phyloP scores from a whole-genome alignment of 2,113 vertebrate species.

The Tragelaphus strepsiceros region DNA sequence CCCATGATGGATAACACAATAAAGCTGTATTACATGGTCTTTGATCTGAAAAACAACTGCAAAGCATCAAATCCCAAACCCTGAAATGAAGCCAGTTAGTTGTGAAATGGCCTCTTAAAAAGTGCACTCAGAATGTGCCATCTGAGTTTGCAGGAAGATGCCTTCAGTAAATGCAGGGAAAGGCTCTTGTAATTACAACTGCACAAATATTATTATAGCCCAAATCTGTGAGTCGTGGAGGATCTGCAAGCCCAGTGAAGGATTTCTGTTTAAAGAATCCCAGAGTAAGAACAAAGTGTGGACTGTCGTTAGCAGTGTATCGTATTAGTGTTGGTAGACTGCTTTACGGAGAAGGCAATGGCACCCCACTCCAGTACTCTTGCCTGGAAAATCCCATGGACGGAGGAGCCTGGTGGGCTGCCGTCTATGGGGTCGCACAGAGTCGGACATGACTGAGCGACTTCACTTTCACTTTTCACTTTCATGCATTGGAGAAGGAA shows the following conservation, averaged over 20 bases:
- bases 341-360: neutral
- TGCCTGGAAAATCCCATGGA: too few relatives aligned
- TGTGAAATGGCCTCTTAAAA: slow-evolving; percentile 54
- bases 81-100: slow-evolving; percentile 31
- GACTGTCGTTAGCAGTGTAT: neutral
- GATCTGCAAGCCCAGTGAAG: slow-evolving; percentile 29
- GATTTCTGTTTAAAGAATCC: slow-evolving; percentile 35
- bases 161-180: neutral
- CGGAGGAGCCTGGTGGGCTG: too few relatives aligned
- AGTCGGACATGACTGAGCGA: too few relatives aligned
- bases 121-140: neutral
- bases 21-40: neutral
- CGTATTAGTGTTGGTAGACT: neutral
- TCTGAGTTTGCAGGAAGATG: neutral
- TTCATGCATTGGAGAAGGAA: too few relatives aligned
- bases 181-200: slow-evolving; percentile 34
- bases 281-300: slow-evolving; percentile 37
- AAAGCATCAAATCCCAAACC: neutral
- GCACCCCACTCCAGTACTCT: too few relatives aligned
- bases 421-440: too few relatives aligned
- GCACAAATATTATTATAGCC: neutral
- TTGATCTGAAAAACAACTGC: slow-evolving; percentile 22
- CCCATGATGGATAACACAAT: neutral
- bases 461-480: too few relatives aligned
- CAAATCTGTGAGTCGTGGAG: slow-evolving; percentile 15